These are phyloP conservation scores for Cremastobaeus sp. DNA, from an alignment of 2,888 invertebrate species.

Conservation along the genomic window DNA sequence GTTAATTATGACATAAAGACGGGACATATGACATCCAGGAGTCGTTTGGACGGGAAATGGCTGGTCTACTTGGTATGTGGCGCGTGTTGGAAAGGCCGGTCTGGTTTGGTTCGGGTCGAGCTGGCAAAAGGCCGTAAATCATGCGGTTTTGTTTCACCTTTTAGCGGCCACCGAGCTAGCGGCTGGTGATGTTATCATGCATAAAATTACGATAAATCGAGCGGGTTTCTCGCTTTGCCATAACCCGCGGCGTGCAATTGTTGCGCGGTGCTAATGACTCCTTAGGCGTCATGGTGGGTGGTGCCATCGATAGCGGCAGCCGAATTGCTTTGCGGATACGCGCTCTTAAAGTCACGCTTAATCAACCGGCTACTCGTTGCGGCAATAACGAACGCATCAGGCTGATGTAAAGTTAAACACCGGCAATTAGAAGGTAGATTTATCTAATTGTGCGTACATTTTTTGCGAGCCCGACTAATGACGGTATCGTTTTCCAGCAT, in stretches of 20 bases:
- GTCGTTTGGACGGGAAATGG: conserved; percentile 23
- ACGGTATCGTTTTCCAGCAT: background rate
- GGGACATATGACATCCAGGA: conserved; percentile 37
- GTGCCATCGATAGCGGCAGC: conserved; percentile 64
- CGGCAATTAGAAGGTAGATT: conserved; percentile 1
- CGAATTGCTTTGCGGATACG: conserved; percentile 28
- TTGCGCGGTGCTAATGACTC: conserved; percentile 66
- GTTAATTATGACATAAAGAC: conserved; percentile 50
- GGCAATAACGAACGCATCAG: conserved; percentile 11
- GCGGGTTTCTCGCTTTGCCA: conserved; percentile 67
- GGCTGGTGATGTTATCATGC: conserved; percentile 74
- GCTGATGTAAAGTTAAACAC: conserved; percentile 3
- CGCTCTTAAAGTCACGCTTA: conserved; percentile 12
- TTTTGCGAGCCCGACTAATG: background rate
- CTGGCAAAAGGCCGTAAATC: conserved; percentile 72
- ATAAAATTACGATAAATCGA: conserved; percentile 78
- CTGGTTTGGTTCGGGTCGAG: conserved; percentile 44
- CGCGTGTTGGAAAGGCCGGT: conserved; percentile 51
- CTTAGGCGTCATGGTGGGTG: conserved; percentile 69
- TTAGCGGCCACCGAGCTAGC: conserved; percentile 66
- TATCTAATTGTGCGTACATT: conserved; percentile 1
- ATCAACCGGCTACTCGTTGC: conserved; percentile 11
- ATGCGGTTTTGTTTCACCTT: conserved; percentile 67
- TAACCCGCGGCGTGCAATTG: conserved; percentile 71
- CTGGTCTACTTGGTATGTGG: conserved; percentile 49